These are phyloP conservation scores for Trimorus sp. DNA, from an alignment of 2,888 invertebrate species.

Conservation along the genomic window DNA sequence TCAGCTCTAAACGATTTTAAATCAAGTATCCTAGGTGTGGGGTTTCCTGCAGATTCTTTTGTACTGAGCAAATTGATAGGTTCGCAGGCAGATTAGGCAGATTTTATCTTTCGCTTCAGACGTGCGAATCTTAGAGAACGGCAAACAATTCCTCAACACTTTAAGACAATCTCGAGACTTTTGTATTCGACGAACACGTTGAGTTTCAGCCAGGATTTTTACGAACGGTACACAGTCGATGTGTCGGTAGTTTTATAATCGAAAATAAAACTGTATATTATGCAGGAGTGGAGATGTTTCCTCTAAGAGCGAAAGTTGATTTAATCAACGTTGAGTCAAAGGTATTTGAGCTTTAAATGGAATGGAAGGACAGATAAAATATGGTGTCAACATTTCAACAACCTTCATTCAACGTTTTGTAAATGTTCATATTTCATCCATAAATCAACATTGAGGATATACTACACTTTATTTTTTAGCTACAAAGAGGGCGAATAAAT, in stretches of 20 bases:
- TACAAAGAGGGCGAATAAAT: too few species aligned
- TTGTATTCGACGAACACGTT: constrained; percentile 10
- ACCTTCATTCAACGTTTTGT: too few species aligned
- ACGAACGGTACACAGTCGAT: constrained; percentile 3
- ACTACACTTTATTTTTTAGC: too few species aligned
- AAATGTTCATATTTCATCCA: too few species aligned
- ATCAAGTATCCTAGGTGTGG: constrained; percentile 32
- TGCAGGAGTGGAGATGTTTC: not conserved
- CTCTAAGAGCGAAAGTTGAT: too few species aligned
- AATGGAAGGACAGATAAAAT: too few species aligned
- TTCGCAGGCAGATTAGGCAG: constrained; percentile 44
- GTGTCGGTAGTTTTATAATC: constrained; percentile 24
- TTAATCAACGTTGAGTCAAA: too few species aligned
- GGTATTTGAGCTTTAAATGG: too few species aligned
- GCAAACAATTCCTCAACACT: constrained; percentile 31
- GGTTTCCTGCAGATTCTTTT: constrained; percentile 22
- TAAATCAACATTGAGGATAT: too few species aligned
- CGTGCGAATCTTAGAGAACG: constrained; percentile 26
- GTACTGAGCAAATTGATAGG: constrained; percentile 34
- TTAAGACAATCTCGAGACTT: constrained; percentile 47
- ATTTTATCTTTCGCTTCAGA: constrained; percentile 40
- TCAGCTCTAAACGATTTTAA: constrained; percentile 24
- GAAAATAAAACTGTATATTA: too few species aligned
- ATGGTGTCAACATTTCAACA: too few species aligned
- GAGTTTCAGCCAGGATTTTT: constrained; percentile 3